Evolutionary conservation across 2,113 vertebrate genomes (phyloP), one percentile per base, ranked within the genome.

Genomic region (Pao palembangensis): DNA sequence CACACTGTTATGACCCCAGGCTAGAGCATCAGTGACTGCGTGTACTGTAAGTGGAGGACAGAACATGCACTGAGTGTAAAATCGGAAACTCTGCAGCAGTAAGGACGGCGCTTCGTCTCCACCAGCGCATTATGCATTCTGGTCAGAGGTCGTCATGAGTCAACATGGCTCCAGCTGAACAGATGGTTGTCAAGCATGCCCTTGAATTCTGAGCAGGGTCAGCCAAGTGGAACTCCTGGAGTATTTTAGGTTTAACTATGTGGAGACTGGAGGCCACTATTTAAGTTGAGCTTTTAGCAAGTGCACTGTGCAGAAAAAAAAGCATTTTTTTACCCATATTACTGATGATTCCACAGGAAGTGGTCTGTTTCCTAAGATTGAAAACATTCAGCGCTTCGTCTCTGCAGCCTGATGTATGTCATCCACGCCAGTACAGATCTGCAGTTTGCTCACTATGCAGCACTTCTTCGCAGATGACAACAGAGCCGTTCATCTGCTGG

Each of bases 171-270:
- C 50, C 44, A 55, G 74, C 48, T n/a, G 58, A 81, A 71, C 88
- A 91, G 85, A 89, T 89, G 88, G 86, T 72, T 55, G 38, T 70
- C 54, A 70, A 49, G 64, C 54, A 61, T 58, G 73, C 76, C 80
- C 81, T 90, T 84, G 75, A 84, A 69, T 69, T 76, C 58, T 41
- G 3, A 38, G 67, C 70, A 52, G 79, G 82, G 58, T 77, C 73
- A 67, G 64, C 64, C 68, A 48, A 64, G 59, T 71, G 67, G 65
- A 87, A 71, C 61, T 49, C 31, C 21, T 51, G 56, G 44, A 59
- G 46, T 61, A 56, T 8, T 74, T 78, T 66, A 47, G 61, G 56
- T 55, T 73, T 43, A 34, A 68, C 49, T 51, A 61, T 58, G 51
- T 34, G 19, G 21, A 3, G 58, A 38, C 20, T 12, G 51, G 66